Conservation (phyloP, 2,888 invertebrate species). For the Rotaria magnacalcarata region DNA sequence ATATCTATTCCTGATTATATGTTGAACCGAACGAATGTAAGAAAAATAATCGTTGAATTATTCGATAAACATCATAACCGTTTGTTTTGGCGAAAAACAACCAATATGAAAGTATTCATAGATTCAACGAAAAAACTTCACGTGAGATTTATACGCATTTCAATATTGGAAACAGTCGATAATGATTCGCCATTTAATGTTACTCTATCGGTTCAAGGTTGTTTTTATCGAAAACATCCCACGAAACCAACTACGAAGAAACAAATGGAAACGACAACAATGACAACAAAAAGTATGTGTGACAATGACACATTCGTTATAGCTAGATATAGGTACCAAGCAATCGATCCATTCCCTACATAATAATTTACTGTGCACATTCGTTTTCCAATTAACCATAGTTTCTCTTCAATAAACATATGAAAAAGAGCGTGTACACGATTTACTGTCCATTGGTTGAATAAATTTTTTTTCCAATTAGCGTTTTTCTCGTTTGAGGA, state of each 20-base stretch:
- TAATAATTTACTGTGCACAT: too few relatives aligned
- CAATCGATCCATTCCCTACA: too few relatives aligned
- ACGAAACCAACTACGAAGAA: neutral
- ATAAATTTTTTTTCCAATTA: too few relatives aligned
- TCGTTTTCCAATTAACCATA: too few relatives aligned
- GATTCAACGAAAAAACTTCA: neutral
- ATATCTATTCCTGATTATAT: neutral
- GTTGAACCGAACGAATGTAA: neutral
- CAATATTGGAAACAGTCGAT: neutral
- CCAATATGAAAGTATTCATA: neutral
- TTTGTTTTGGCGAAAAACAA: neutral
- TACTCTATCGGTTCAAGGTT: neutral
- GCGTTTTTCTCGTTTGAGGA: too few relatives aligned
- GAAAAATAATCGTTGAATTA: neutral
- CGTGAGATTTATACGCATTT: neutral
- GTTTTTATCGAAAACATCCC: neutral
- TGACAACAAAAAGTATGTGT: neutral
- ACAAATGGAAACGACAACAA: neutral
- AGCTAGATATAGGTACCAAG: too few relatives aligned
- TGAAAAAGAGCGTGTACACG: too few relatives aligned
- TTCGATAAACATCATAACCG: neutral
- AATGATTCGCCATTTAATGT: neutral
- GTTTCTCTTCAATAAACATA: too few relatives aligned
- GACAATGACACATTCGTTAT: too few relatives aligned
- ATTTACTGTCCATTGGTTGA: too few relatives aligned